Evolutionary conservation across 1,140 invertebrate species (phyloP).

Genomic region (Scaptomyza graminum): DNA sequence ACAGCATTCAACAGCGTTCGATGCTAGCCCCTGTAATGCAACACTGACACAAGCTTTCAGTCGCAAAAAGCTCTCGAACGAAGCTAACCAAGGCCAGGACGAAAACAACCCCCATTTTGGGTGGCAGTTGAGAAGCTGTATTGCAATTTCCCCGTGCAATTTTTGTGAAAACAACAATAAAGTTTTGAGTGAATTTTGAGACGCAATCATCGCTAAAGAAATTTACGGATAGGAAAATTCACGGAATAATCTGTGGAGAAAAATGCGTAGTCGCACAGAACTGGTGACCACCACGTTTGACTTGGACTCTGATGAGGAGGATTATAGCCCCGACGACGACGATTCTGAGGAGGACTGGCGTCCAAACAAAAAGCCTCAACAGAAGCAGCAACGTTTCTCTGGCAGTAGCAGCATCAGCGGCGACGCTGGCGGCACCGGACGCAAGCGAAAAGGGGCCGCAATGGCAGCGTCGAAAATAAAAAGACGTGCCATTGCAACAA

Average conservation of each 20-base stretch:
- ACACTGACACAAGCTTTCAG: conserved; percentile 40
- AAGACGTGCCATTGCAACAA: conserved; percentile 41
- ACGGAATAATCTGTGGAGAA: conserved; percentile 27
- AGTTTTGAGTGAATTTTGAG: conserved; percentile 42
- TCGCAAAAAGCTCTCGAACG: conserved; percentile 26
- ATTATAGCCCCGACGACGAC: conserved; percentile 77
- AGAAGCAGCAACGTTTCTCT: conserved; percentile 36
- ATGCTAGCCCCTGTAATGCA: conserved; percentile 34
- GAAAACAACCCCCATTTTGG: conserved; percentile 47
- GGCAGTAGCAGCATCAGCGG: conserved; percentile 14
- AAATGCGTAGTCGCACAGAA: conserved; percentile 82
- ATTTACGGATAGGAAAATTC: conserved; percentile 19
- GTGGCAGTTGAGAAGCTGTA: conserved; percentile 43
- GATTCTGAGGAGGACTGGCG: conserved; percentile 83
- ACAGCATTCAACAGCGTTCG: not conserved
- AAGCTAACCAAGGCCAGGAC: conserved; percentile 13
- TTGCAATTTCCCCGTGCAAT: conserved; percentile 31
- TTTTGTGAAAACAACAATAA: conserved; percentile 59
- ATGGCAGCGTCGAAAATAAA: conserved; percentile 57
- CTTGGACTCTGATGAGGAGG: conserved; percentile 78
- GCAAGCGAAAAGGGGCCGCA: conserved; percentile 59
- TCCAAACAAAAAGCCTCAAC: conserved; percentile 72
- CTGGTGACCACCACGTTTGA: conserved; percentile 82
- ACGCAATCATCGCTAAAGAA: conserved; percentile 19
- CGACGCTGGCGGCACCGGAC: conserved; percentile 38